Base-by-base conservation (phyloP, 1,140 invertebrate species). In the Aphelinus certus region DNA sequence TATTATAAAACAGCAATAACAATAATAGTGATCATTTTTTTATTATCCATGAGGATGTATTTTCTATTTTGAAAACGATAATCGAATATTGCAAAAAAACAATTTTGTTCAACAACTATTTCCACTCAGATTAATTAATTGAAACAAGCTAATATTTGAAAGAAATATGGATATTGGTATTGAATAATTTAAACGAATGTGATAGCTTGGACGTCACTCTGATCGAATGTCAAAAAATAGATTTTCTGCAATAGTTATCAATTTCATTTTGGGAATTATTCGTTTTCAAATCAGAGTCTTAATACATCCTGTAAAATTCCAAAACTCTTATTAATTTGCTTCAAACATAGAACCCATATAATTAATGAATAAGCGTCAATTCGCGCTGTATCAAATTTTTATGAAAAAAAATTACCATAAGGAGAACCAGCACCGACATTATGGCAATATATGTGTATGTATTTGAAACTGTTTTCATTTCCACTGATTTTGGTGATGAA, bases 401-500 rank as follows among this genome's bases (percentile, higher is more conserved):
- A 72, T 26, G 61, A 67, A 77, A 76, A 76, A 75, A 68, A 73
- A 76, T 75, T 26, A 26, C 48, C 73, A 72, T 71, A 75, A 71
- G 68, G 64, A 73, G 60, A 76, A 73, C 65, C 75, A 76, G 64
- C 75, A 76, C 75, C 75, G 71, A 64, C 75, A 60, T 69, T 76
- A 73, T 82, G 81, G 79, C 81, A 83, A 78, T 68, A 76, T 77
- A 73, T 73, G 77, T 66, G 46, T 58, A 56, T 75, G 7, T 70
- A 45, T 57, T 67, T 69, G 51, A 53, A 9, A 53, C 4, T 63
- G 3, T 10, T 48, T 63, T 48, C 46, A 2, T 63, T 66, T 72
- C 73, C 53, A 63, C 70, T 58, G 10, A 60, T 60, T 73, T 62
- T 65, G 83, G 83, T 84, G 83, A 82, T 87, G 83, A 71, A 76